Evolutionary conservation across 2,888 invertebrate genomes (phyloP).

Genomic region (Noctua janthe): DNA sequence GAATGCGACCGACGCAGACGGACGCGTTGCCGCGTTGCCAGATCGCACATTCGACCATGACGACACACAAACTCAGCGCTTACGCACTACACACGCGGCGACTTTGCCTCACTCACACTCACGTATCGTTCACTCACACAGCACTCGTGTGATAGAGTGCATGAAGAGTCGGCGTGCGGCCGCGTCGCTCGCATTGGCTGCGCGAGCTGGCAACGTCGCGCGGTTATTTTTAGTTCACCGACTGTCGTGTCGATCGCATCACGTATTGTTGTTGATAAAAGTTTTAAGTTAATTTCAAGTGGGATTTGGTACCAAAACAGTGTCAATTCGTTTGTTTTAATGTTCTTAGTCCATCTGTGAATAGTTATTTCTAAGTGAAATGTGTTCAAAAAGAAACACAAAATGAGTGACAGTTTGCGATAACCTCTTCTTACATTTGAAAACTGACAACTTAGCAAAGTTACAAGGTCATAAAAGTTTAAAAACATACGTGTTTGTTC

Average conservation of each 20-base stretch:
- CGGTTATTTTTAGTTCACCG: constrained; percentile 61
- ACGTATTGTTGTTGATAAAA: constrained; percentile 42
- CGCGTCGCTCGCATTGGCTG: constrained; percentile 60
- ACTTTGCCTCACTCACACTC: constrained; percentile 22
- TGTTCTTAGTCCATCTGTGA: neutral
- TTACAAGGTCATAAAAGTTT: neutral
- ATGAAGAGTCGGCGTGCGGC: constrained; percentile 41
- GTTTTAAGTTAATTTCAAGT: constrained; percentile 17
- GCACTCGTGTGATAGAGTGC: neutral
- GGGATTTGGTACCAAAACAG: neutral
- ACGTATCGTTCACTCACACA: constrained; percentile 11
- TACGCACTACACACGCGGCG: constrained; percentile 31
- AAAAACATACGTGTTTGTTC: neutral
- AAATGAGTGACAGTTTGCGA: constrained; percentile 10
- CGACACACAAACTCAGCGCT: constrained; percentile 50
- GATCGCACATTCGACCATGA: constrained; percentile 51
- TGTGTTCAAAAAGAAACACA: neutral
- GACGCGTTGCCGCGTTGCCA: constrained; percentile 61
- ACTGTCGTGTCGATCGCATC: constrained; percentile 63
- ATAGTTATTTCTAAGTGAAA: neutral
- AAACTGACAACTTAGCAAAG: constrained; percentile 7
- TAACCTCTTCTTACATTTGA: constrained; percentile 11
- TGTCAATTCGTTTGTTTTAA: neutral
- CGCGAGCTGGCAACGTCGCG: constrained; percentile 57
- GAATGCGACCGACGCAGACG: constrained; percentile 19